Evolutionary conservation across 2,888 invertebrate genomes (phyloP), one percentile per base, ranked within the genome.

Genomic region (Proisotoma minuta): DNA sequence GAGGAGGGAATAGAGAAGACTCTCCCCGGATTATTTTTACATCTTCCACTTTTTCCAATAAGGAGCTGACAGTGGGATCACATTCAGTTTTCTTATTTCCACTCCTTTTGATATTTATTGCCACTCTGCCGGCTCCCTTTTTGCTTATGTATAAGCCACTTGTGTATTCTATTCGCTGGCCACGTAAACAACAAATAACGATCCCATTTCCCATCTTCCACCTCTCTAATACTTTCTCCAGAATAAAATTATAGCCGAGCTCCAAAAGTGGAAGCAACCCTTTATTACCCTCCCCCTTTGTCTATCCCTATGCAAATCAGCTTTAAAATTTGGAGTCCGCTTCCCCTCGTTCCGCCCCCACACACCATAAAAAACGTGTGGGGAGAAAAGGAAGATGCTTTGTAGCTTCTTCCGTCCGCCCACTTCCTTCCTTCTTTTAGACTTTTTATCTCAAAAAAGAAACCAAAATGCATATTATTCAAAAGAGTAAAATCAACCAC

Each of bases 1-100:
- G 15, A 68, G 58, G 34, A 61, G 72, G 72, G 72, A 72, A 72
- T 72, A 68, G 59, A 60, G 59, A 15, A 40, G 63, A 59, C 70
- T 72, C 72, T 70, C 72, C 70, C 68, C 69, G 70, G 72, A 72
- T 72, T 72, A 72, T 69, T 72, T 72, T 69, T 70, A 70, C 72
- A 72, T 72, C 63, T 62, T 57, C 52, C 57, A 63, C 60, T 63
- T 54, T 34, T 57, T 43, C 18, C 18, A 43, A 43, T 43, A 43
- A 43, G 18, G 20, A 18, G 20, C 15, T 20, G 43, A 43, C 43
- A 43, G 18, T 20, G 20, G 43, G 43, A 43, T 43, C 43, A 43
- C 43, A 43, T 43, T 43, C 43, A 34, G 8, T 18, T 43, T 43
- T 43, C 43, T 43, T 43, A 43, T 43, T 43, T 43, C 18, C 43